A percentile compares a stretch with the other conserved stretches of the same genome.
Evolutionary conservation across 2,888 invertebrate species (phyloP).

Genomic region (Eudemis profundana): DNA sequence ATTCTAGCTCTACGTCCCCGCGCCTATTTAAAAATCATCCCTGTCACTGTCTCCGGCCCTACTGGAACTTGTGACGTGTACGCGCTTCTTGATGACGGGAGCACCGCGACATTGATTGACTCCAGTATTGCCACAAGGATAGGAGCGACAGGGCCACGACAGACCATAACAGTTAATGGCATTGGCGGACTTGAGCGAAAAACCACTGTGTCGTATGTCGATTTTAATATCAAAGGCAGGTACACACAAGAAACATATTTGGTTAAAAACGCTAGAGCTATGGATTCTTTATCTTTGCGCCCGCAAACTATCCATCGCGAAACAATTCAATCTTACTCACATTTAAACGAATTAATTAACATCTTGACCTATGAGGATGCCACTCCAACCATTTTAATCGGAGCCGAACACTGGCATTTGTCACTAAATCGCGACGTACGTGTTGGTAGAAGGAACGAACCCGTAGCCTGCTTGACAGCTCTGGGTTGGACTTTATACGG

Average conservation of each 20-base stretch:
- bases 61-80: not conserved
- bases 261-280: not conserved
- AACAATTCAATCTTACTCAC: not conserved
- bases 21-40: not conserved
- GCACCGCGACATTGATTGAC: conserved; percentile 3
- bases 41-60: conserved; percentile 2
- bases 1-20: not conserved
- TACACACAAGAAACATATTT: not conserved
- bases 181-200: no score
- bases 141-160: not conserved
- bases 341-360: not conserved
- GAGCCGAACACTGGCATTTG: no score
- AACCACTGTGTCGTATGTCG: not conserved
- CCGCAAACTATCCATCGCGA: not conserved
- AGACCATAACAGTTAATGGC: not conserved
- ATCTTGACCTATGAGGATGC: no score
- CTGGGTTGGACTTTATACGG: conserved; percentile 12
- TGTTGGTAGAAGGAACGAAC: conserved; percentile 1
- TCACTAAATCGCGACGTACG: not conserved
- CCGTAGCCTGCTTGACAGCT: not conserved
- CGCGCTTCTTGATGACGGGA: conserved; percentile 10
- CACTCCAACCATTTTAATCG: no score
- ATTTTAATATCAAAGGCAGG: not conserved
- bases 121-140: not conserved
- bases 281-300: not conserved